Evolutionary conservation across 2,797 vertebrate genomes (phyloP).

Genomic region (Schizopygopsis pylzovi): DNA sequence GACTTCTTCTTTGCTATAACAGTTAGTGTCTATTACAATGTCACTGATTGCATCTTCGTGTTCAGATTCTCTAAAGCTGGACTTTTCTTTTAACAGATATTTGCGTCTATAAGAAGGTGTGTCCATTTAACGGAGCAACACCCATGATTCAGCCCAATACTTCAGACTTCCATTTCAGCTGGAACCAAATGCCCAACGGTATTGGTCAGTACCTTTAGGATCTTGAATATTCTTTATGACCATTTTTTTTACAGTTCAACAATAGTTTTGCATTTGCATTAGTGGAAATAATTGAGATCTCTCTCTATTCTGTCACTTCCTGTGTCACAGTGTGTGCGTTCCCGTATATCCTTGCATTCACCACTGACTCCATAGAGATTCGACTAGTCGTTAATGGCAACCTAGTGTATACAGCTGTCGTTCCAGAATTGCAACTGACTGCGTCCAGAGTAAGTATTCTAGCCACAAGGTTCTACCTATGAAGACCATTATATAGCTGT

Average conservation of each 20-base stretch:
- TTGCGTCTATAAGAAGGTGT: slow-evolving; percentile 95
- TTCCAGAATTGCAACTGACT: slow-evolving; percentile 93
- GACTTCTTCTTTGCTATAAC: slow-evolving; percentile 95
- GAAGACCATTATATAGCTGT: background rate
- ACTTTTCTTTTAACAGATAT: slow-evolving; percentile 79
- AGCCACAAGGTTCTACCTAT: background rate
- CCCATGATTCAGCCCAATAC: slow-evolving; percentile 92
- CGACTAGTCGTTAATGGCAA: slow-evolving; percentile 97
- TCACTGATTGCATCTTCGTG: slow-evolving; percentile 7
- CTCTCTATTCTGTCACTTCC: slow-evolving; percentile 11
- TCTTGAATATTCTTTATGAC: background rate
- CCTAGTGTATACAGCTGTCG: slow-evolving; percentile 96
- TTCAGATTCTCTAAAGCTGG: slow-evolving; percentile 6
- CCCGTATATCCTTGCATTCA: slow-evolving; percentile 97
- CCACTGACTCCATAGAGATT: slow-evolving; percentile 97
- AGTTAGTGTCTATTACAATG: slow-evolving; percentile 82
- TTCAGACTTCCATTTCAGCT: slow-evolving; percentile 97
- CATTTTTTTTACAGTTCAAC: background rate
- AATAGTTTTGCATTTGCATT: background rate
- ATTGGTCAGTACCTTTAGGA: slow-evolving; percentile 81
- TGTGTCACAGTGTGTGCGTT: slow-evolving; percentile 91
- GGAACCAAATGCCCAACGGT: slow-evolving; percentile 97
- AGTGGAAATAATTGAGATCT: slow-evolving; percentile 27
- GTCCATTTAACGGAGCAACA: slow-evolving; percentile 92
- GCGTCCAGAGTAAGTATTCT: slow-evolving; percentile 86